Conservation (phyloP, 2,797 vertebrate genomes). For the Gambelia wislizenii region DNA sequence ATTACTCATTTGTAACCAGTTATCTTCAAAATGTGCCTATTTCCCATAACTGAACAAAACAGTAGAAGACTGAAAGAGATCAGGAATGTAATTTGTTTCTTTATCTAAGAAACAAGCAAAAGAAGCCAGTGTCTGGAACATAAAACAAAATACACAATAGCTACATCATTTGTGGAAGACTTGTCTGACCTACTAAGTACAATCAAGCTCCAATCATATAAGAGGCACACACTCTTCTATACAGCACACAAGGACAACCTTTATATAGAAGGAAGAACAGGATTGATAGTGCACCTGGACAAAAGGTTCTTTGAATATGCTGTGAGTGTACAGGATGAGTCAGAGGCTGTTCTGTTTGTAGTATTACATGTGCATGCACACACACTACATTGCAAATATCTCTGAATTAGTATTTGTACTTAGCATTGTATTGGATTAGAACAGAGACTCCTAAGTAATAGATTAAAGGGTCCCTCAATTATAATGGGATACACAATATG, state of each 20-base stretch:
- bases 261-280: neutral
- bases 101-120: constrained; percentile 49
- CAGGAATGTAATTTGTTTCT: neutral
- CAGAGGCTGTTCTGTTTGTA: neutral
- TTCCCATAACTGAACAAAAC: neutral
- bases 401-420: neutral
- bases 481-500: neutral
- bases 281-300: neutral
- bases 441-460: neutral
- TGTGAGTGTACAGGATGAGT: neutral
- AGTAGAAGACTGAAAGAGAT: neutral
- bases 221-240: neutral
- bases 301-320: neutral
- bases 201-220: neutral
- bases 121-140: neutral
- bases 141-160: neutral
- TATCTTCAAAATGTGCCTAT: neutral
- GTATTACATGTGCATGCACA: neutral
- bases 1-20: neutral
- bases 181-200: neutral
- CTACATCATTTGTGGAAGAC: too few species aligned
- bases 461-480: neutral
- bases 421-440: neutral
- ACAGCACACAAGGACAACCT: neutral
- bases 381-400: neutral